Evolutionary conservation across 2,888 invertebrate species (phyloP).

Genomic region (Balanococcus diminutus): DNA sequence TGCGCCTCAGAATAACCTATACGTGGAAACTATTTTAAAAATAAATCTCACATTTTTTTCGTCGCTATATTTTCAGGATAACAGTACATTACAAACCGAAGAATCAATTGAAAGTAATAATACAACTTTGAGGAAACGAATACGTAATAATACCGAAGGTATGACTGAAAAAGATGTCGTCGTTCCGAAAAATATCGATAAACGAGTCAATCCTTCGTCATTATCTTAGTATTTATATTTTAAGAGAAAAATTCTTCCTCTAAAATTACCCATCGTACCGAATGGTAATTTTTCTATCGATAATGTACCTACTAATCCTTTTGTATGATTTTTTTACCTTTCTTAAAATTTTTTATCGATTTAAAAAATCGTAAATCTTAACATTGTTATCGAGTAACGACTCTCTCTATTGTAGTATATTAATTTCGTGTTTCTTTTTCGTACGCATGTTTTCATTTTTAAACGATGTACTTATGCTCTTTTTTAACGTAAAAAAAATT

Average conservation of each 20-base stretch:
- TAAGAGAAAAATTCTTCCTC: background rate
- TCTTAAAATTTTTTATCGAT: conserved; percentile 1
- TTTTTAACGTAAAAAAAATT: conserved; percentile 6
- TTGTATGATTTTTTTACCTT: conserved; percentile 34
- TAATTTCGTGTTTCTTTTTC: background rate
- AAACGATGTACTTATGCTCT: background rate
- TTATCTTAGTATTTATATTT: conserved; percentile 33
- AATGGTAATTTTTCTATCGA: background rate
- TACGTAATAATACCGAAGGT: conserved; percentile 49
- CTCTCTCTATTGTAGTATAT: conserved; percentile 26
- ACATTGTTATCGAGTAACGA: conserved; percentile 20
- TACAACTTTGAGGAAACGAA: conserved; percentile 39
- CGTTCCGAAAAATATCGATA: conserved; percentile 50
- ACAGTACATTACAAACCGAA: background rate
- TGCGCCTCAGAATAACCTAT: no score
- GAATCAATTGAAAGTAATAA: conserved; percentile 29
- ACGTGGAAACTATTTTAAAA: no score
- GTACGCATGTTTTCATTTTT: conserved; percentile 23
- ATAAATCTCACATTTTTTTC: no score
- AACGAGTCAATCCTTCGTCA: conserved; percentile 50
- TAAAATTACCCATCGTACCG: background rate
- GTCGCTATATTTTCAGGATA: background rate
- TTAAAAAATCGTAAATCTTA: conserved; percentile 31
- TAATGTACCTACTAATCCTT: conserved; percentile 13
- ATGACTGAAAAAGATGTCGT: conserved; percentile 49